Conservation (phyloP, 2,888 invertebrate species). For the Mylabris sibirica region DNA sequence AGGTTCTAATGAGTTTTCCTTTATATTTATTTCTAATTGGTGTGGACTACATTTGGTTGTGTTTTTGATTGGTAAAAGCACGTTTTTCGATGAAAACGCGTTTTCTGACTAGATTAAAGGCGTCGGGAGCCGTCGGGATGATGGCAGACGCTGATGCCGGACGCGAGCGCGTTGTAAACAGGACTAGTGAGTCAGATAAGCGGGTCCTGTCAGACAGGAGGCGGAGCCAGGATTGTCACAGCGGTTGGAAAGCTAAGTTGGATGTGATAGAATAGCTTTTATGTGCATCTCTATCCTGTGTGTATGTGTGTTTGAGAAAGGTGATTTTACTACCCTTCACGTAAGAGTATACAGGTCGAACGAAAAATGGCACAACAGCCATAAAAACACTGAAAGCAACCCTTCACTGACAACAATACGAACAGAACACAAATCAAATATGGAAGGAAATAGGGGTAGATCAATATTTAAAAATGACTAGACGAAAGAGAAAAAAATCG, state of each 20-base stretch:
- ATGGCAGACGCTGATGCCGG: conserved; percentile 49
- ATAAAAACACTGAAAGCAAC: background rate
- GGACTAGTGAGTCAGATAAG: conserved; percentile 59
- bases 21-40: background rate
- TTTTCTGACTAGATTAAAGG: conserved; percentile 47
- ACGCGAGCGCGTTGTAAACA: conserved; percentile 56
- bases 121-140: conserved; percentile 55
- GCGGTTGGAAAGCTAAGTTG: conserved; percentile 60
- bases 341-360: background rate
- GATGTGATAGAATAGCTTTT: conserved; percentile 51
- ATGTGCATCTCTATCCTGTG: background rate
- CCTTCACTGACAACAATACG: background rate
- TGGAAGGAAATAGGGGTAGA: background rate
- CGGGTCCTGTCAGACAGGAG: conserved; percentile 55
- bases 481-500: background rate
- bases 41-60: background rate
- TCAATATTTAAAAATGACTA: background rate
- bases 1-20: background rate
- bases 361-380: background rate
- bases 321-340: conserved; percentile 15
- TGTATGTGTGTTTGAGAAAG: conserved; percentile 21
- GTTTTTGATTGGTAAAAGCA: conserved; percentile 1
- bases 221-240: conserved; percentile 61
- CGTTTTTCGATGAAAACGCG: conserved; percentile 30
- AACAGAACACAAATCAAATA: background rate